These are phyloP conservation scores for Atta cephalotes DNA, from an alignment of 1,140 invertebrate genomes.

Conservation along the genomic window DNA sequence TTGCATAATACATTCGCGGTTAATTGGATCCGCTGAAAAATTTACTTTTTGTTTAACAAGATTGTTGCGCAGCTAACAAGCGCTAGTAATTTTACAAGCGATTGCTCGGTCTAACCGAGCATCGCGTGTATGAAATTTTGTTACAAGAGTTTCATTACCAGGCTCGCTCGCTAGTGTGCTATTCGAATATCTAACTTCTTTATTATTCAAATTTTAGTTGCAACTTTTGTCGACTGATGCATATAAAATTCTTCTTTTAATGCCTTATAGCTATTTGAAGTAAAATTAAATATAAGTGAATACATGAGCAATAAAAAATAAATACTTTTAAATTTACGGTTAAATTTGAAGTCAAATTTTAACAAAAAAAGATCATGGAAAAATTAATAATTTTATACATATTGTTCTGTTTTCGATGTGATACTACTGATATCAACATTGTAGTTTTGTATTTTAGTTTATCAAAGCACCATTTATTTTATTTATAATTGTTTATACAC, in stretches of 20 bases:
- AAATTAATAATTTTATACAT: not conserved
- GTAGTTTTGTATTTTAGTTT: too few relatives aligned
- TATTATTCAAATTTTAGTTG: constrained; percentile 58
- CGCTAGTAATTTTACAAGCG: constrained; percentile 56
- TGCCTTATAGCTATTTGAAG: constrained; percentile 16
- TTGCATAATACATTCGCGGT: constrained; percentile 47
- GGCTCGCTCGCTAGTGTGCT: not conserved
- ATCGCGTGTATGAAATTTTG: constrained; percentile 56
- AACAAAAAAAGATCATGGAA: not conserved
- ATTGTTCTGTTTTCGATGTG: too few relatives aligned
- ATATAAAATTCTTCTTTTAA: constrained; percentile 59
- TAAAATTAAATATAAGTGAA: constrained; percentile 10
- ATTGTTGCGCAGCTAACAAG: constrained; percentile 58
- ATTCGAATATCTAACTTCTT: constrained; percentile 52
- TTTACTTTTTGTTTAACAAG: constrained; percentile 68
- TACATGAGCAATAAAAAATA: not conserved
- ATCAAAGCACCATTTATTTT: too few relatives aligned
- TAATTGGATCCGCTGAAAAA: constrained; percentile 68
- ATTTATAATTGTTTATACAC: too few relatives aligned
- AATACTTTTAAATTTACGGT: not conserved
- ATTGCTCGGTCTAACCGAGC: constrained; percentile 51
- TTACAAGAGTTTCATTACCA: constrained; percentile 56
- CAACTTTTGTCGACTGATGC: constrained; percentile 54
- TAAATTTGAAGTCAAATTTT: not conserved
- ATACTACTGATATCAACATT: too few relatives aligned